These are phyloP conservation scores for Pristionchus mayeri DNA, from an alignment of 2,888 invertebrate species.

Conservation along the genomic window DNA sequence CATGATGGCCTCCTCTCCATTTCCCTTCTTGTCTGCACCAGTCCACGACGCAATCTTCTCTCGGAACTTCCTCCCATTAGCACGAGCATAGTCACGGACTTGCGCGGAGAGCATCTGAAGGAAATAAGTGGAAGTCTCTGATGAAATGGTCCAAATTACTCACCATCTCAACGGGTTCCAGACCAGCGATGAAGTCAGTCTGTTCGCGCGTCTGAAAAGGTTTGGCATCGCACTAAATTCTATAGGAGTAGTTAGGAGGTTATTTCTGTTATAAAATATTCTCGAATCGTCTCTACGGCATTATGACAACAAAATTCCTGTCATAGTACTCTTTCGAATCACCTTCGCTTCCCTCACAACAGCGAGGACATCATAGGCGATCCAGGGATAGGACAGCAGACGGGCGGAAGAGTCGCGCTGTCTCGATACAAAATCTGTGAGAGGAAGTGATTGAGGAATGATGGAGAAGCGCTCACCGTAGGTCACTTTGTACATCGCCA, in stretches of 20 bases:
- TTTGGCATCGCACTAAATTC: not conserved
- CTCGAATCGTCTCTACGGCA: no score
- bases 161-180: slow-evolving; percentile 6
- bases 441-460: not conserved
- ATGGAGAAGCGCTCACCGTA: not conserved
- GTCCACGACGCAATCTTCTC: not conserved
- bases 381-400: slow-evolving; percentile 70
- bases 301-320: no score
- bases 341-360: slow-evolving; percentile 52
- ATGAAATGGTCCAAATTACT: not conserved
- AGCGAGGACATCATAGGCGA: slow-evolving; percentile 67
- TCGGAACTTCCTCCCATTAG: not conserved
- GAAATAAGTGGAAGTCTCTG: not conserved
- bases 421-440: not conserved
- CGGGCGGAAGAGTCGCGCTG: slow-evolving; percentile 41
- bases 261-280: no score
- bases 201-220: not conserved
- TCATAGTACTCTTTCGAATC: not conserved
- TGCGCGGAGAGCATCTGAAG: slow-evolving; percentile 5
- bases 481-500: slow-evolving; percentile 31
- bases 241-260: no score
- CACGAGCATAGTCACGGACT: not conserved
- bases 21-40: not conserved
- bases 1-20: not conserved
- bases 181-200: slow-evolving; percentile 10